A percentile compares a stretch with the other conserved stretches of the same genome.
Evolutionary conservation across 2,888 invertebrate genomes (phyloP).

Genomic region (Rutpela maculata): DNA sequence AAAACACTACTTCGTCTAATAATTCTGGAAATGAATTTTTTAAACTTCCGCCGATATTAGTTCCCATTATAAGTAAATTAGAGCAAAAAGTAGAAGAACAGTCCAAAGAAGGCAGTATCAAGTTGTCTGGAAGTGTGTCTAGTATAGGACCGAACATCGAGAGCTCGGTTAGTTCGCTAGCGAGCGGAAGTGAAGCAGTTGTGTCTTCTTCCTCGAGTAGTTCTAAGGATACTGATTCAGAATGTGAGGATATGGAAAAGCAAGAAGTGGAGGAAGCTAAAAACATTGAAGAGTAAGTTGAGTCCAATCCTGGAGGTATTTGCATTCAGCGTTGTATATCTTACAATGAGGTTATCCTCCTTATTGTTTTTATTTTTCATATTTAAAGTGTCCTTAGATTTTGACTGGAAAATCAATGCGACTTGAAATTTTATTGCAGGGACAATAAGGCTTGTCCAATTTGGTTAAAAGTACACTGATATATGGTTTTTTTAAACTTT

Average conservation of each 20-base stretch:
- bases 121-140: constrained; percentile 79
- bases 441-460: too few species aligned
- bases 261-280: constrained; percentile 35
- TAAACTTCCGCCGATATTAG: constrained; percentile 82
- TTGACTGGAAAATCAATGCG: too few species aligned
- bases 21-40: constrained; percentile 76
- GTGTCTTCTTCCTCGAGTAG: constrained; percentile 49
- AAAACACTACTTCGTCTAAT: constrained; percentile 77
- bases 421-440: too few species aligned
- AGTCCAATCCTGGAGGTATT: neutral
- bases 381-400: too few species aligned
- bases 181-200: constrained; percentile 65
- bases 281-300: constrained; percentile 44
- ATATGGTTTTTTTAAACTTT: too few species aligned
- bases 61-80: constrained; percentile 82
- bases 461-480: too few species aligned
- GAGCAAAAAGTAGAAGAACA: constrained; percentile 70
- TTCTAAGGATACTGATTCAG: constrained; percentile 55
- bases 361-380: too few species aligned
- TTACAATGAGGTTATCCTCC: too few species aligned
- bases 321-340: neutral
- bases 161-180: constrained; percentile 73
- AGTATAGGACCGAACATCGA: constrained; percentile 84
- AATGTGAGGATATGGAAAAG: constrained; percentile 49
- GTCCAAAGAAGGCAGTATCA: constrained; percentile 52